These are phyloP conservation scores for Ageneiosus marmoratus DNA, from an alignment of 2,113 vertebrate genomes.

Conservation along the genomic window DNA sequence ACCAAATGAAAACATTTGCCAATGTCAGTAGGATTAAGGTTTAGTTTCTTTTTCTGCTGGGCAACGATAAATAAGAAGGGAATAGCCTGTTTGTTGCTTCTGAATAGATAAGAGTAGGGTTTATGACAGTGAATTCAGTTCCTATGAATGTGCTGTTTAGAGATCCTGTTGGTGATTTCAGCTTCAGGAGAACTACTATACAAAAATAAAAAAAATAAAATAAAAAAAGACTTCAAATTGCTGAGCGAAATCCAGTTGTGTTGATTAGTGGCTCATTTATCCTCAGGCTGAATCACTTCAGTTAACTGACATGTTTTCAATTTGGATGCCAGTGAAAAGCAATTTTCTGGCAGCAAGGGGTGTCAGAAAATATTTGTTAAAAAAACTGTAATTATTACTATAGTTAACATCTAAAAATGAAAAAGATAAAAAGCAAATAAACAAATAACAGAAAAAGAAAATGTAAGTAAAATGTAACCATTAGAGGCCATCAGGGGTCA, in stretches of 20 bases:
- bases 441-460: no score
- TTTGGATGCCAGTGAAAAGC: conserved; percentile 36
- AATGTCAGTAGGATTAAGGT: background rate
- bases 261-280: conserved; percentile 39
- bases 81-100: background rate
- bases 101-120: background rate
- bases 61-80: background rate
- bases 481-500: no score
- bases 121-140: background rate
- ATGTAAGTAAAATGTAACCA: no score
- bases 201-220: no score
- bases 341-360: no score
- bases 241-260: conserved; percentile 18
- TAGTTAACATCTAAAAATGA: no score
- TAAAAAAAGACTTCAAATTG: background rate
- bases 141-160: background rate
- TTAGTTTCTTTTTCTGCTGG: background rate
- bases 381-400: no score
- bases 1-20: background rate
- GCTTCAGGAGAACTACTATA: background rate
- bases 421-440: no score
- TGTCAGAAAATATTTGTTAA: no score
- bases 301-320: conserved; percentile 43
- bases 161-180: background rate
- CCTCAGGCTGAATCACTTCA: conserved; percentile 20